Evolutionary conservation across 2,888 invertebrate species (phyloP).

Genomic region (Aspidiotus destructor): DNA sequence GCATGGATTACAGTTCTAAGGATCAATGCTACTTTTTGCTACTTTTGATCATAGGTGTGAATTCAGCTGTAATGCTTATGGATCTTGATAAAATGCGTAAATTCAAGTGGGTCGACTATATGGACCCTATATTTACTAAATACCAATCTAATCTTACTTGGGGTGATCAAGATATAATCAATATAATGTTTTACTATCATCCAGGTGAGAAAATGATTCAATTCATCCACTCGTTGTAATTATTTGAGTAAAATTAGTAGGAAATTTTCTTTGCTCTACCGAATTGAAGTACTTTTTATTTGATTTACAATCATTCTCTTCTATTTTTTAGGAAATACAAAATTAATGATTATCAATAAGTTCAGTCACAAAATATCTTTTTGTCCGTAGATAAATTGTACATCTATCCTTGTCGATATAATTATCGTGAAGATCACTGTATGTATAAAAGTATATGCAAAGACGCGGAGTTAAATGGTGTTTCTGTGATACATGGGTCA

Average conservation of each 20-base stretch:
- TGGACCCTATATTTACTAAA: conserved; percentile 72
- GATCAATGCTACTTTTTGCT: background rate
- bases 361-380: background rate
- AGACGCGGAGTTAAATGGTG: conserved; percentile 59
- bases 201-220: conserved; percentile 48
- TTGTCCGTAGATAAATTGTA: conserved; percentile 44
- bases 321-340: too few species aligned
- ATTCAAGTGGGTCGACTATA: conserved; percentile 75
- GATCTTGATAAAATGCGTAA: conserved; percentile 82
- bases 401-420: conserved; percentile 74
- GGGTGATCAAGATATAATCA: conserved; percentile 96
- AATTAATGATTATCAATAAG: too few species aligned
- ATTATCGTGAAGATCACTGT: conserved; percentile 91
- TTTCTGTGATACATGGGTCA: conserved; percentile 80
- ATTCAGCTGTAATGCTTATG: conserved; percentile 97
- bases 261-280: too few species aligned
- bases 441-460: conserved; percentile 86
- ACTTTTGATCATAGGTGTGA: conserved; percentile 56
- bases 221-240: background rate
- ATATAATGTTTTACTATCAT: conserved; percentile 78
- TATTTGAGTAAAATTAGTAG: too few species aligned
- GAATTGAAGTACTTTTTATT: too few species aligned
- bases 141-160: conserved; percentile 81
- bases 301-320: too few species aligned
- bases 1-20: too few species aligned